A percentile compares a stretch with the other conserved stretches of the same genome.
These are phyloP conservation scores for Notodonta ziczac DNA, from an alignment of 2,888 invertebrate genomes.

Conservation along the genomic window DNA sequence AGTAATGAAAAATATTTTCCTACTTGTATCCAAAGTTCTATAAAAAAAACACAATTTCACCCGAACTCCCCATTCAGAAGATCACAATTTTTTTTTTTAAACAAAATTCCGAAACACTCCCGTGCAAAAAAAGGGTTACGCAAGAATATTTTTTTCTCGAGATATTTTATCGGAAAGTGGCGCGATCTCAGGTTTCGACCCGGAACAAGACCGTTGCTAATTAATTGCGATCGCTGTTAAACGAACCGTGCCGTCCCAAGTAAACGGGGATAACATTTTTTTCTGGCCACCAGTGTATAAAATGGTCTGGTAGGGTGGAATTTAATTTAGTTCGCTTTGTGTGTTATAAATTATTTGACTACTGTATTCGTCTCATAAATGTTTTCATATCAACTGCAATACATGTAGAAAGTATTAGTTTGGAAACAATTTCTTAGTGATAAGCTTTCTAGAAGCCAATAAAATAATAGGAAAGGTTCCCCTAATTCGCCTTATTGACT, in stretches of 20 bases:
- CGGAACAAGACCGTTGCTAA: constrained; percentile 43
- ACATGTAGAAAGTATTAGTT: too few species aligned
- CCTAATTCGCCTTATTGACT: too few species aligned
- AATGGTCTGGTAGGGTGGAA: neutral
- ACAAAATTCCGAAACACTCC: neutral
- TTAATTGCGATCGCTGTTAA: constrained; percentile 63
- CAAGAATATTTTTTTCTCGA: constrained; percentile 21
- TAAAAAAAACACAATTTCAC: too few species aligned
- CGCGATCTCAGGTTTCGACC: constrained; percentile 38
- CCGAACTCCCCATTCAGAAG: too few species aligned
- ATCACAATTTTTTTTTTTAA: neutral
- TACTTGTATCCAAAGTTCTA: too few species aligned
- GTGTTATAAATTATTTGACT: neutral
- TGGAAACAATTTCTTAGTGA: too few species aligned
- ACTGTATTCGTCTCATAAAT: neutral
- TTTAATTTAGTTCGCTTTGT: neutral
- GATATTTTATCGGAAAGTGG: constrained; percentile 44
- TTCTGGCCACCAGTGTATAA: constrained; percentile 28
- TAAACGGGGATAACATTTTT: constrained; percentile 42
- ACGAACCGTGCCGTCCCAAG: constrained; percentile 51
- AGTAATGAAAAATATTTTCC: too few species aligned
- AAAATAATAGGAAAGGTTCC: too few species aligned
- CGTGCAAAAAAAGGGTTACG: constrained; percentile 15
- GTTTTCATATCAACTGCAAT: too few species aligned
- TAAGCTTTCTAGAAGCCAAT: too few species aligned